phyloP scores from a whole-genome alignment of 2,888 invertebrate genomes.

The Stenichneumon culpator region DNA sequence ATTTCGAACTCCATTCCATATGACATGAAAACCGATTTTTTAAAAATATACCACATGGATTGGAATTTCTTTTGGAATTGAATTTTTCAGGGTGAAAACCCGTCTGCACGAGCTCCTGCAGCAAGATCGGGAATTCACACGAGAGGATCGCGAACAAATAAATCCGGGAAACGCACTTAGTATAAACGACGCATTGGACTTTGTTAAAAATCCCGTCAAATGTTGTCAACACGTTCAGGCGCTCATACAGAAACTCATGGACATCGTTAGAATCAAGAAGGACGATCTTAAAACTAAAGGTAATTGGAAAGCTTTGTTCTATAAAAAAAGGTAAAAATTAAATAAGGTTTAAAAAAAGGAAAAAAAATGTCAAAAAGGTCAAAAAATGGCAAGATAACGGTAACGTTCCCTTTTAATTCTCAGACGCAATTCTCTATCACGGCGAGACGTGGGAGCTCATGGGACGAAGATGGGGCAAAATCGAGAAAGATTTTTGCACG shows the following conservation, averaged over 20 bases:
- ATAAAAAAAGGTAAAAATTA: background rate
- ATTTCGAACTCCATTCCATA: too few species aligned
- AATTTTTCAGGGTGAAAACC: conserved; percentile 94
- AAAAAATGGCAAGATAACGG: conserved; percentile 3
- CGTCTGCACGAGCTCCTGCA: conserved; percentile 97
- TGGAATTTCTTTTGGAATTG: too few species aligned
- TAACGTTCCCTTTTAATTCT: conserved; percentile 60
- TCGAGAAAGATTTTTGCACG: conserved; percentile 98
- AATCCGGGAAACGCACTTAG: conserved; percentile 97
- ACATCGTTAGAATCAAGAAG: conserved; percentile 93
- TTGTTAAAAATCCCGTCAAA: conserved; percentile 97
- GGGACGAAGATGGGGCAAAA: conserved; percentile 98
- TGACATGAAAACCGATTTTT: too few species aligned
- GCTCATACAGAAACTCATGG: conserved; percentile 94
- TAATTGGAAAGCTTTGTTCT: conserved; percentile 75
- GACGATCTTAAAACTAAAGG: conserved; percentile 96
- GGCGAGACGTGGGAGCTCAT: conserved; percentile 99
- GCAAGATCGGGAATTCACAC: conserved; percentile 94
- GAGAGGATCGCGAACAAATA: conserved; percentile 93
- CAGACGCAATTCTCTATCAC: conserved; percentile 97
- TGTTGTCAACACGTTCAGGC: conserved; percentile 97
- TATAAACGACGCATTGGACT: conserved; percentile 95
- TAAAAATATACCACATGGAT: too few species aligned
- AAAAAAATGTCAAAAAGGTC: background rate
- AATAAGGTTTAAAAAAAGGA: background rate